phyloP scores from a whole-genome alignment of 2,797 vertebrate genomes.

The Peromyscus eremicus region DNA sequence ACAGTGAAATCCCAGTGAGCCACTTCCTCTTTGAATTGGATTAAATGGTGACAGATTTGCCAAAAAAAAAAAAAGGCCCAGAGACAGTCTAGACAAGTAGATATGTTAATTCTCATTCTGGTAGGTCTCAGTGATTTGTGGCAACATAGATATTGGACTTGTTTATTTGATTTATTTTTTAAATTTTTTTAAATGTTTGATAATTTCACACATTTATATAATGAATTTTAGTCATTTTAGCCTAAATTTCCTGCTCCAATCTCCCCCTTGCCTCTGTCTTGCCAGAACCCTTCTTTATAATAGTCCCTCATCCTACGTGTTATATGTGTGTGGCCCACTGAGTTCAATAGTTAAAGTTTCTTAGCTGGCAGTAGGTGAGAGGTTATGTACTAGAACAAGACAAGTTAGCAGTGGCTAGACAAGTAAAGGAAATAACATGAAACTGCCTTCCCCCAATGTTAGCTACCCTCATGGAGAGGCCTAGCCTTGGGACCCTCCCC shows the following conservation, averaged over 20 bases:
- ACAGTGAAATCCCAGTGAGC: background rate
- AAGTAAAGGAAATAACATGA: background rate
- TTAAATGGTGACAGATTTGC: background rate
- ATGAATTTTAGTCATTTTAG: background rate
- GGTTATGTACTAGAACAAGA: background rate
- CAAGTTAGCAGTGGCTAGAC: background rate
- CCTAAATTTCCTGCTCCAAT: background rate
- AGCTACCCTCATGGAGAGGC: background rate
- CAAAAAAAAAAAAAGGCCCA: background rate
- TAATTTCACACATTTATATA: background rate
- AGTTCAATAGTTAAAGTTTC: background rate
- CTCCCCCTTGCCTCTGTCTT: background rate
- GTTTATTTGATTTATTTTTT: background rate
- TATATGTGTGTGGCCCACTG: background rate
- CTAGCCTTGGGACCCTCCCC: background rate
- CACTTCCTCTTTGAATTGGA: background rate
- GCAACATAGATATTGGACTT: background rate
- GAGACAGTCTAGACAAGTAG: background rate
- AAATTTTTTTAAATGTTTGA: background rate
- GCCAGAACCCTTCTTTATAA: background rate
- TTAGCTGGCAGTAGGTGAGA: background rate
- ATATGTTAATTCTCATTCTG: background rate
- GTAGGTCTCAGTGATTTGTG: background rate
- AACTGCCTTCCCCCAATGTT: background rate
- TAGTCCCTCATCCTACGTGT: background rate